A percentile compares a stretch with the other conserved stretches of the same genome.
Conservation (phyloP, 2,888 invertebrate species). For the Drosophila colorata region DNA sequence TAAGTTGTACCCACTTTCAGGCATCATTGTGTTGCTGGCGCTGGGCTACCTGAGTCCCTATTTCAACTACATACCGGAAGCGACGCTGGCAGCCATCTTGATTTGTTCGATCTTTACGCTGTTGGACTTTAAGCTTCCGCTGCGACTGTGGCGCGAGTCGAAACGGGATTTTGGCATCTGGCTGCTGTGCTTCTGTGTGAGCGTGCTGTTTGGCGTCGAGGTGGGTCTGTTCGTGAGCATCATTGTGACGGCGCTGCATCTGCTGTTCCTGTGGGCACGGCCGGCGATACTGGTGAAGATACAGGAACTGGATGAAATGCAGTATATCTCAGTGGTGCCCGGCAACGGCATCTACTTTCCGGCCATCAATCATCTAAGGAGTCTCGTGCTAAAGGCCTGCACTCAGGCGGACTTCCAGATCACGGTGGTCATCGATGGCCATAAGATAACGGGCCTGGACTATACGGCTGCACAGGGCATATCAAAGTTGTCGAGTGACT, state of each 20-base stretch:
- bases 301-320: constrained; percentile 85
- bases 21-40: constrained; percentile 92
- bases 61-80: constrained; percentile 94
- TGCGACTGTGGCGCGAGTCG: constrained; percentile 87
- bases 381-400: constrained; percentile 87
- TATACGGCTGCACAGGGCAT: constrained; percentile 88
- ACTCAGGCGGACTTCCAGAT: constrained; percentile 85
- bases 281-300: constrained; percentile 86
- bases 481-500: constrained; percentile 82
- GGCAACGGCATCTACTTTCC: constrained; percentile 90
- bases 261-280: constrained; percentile 90
- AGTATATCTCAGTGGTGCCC: constrained; percentile 88
- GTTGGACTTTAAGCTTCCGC: constrained; percentile 87
- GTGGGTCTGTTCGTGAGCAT: constrained; percentile 92
- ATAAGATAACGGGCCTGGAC: constrained; percentile 89
- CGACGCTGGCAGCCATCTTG: constrained; percentile 94
- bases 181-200: constrained; percentile 89
- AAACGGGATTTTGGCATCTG: constrained; percentile 89
- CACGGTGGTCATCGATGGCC: constrained; percentile 89
- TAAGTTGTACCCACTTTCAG: constrained; percentile 85
- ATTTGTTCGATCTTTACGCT: constrained; percentile 91
- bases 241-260: constrained; percentile 87
- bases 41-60: constrained; percentile 94
- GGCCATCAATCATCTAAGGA: constrained; percentile 89
- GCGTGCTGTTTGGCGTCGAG: constrained; percentile 91